Conservation (phyloP, 2,113 vertebrate genomes). For the Coracopsis vasa region DNA sequence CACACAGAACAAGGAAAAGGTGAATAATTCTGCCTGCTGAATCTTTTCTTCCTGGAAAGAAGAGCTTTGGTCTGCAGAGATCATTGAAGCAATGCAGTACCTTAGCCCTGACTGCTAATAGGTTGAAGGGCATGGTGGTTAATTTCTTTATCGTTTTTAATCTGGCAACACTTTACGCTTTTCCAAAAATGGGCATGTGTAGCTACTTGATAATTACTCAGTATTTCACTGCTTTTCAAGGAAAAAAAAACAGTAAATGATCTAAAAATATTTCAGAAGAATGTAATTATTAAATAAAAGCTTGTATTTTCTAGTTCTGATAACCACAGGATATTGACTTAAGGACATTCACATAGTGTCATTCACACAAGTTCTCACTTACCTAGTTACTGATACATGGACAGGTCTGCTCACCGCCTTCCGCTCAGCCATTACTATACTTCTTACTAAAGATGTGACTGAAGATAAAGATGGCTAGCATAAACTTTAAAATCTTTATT, state of each 20-base stretch:
- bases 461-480: not conserved
- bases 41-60: not conserved
- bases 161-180: not conserved
- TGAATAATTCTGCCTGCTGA: not conserved
- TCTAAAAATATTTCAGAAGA: not conserved
- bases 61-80: not conserved
- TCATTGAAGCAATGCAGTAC: not conserved
- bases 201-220: not conserved
- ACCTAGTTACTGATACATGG: not conserved
- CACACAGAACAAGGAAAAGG: not conserved
- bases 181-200: not conserved
- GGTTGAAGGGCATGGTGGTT: not conserved
- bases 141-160: not conserved
- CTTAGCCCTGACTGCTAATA: not conserved
- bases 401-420: not conserved
- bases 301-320: not conserved
- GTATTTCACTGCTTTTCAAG: not conserved
- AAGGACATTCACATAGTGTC: not conserved
- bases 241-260: not conserved
- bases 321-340: not conserved
- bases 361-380: not conserved
- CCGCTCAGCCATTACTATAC: not conserved
- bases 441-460: not conserved
- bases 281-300: not conserved
- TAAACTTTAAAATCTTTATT: not conserved